Percentiles rank a stretch among this genome's conserved stretches.
Conservation (phyloP, 2,888 invertebrate species). For the Palloptera scutellata region DNA sequence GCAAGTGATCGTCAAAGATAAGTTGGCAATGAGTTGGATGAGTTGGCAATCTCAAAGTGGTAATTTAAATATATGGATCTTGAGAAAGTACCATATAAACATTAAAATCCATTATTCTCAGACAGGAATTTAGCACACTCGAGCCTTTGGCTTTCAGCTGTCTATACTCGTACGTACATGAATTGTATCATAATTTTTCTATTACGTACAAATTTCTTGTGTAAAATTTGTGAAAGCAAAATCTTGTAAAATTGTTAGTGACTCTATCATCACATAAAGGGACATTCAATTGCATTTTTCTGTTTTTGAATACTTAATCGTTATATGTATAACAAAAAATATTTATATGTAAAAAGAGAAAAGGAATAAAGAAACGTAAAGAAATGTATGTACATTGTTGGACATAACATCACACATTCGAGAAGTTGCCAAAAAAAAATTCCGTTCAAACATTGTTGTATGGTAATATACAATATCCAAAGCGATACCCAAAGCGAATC, state of each 20-base stretch:
- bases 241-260: conserved; percentile 46
- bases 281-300: conserved; percentile 28
- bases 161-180: too few species aligned
- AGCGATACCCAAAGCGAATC: conserved; percentile 13
- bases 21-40: too few species aligned
- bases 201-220: background rate
- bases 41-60: background rate
- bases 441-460: conserved; percentile 26
- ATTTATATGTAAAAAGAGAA: background rate
- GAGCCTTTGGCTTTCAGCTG: too few species aligned
- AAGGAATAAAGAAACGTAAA: too few species aligned
- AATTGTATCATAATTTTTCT: too few species aligned
- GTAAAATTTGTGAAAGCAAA: conserved; percentile 56
- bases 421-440: conserved; percentile 51
- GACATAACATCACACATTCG: conserved; percentile 46
- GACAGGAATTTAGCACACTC: too few species aligned
- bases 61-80: too few species aligned
- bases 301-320: conserved; percentile 34
- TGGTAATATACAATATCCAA: conserved; percentile 21
- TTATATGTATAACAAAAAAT: conserved; percentile 38
- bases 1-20: too few species aligned
- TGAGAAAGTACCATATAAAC: too few species aligned
- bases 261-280: conserved; percentile 6
- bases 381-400: conserved; percentile 28
- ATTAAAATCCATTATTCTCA: too few species aligned